Evolutionary conservation across 2,888 invertebrate species (phyloP), one percentile per base, ranked within the genome.

Genomic region (Matsumyia berberina): DNA sequence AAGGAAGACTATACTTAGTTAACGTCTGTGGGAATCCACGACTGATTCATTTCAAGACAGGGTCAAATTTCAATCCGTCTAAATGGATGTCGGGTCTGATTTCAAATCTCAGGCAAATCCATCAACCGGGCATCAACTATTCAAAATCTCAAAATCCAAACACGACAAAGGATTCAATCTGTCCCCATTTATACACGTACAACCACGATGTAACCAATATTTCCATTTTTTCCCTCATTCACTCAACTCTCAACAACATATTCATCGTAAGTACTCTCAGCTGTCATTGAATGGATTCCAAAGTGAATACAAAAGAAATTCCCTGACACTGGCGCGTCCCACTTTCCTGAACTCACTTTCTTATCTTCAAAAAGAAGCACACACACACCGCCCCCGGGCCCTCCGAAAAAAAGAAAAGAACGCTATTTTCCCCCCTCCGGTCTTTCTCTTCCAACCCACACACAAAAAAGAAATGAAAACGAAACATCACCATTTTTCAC

Each of bases 401-500:
- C 29, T 39, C 8, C n/a, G n/a, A 31, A 15, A n/a, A 17, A 37
- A 15, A 11, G 0, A 64, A 46, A 74, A 15, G 8, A 17, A 7
- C 24, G 24, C 24, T 24, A 1, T 4, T 24, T 24, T 24, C 24
- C 4, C 24, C 4, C 24, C 24, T 24, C 24, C 24, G 24, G 24
- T 4, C n/a, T n/a, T n/a, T n/a, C n/a, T n/a, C n/a, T n/a, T n/a
- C n/a, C n/a, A n/a, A n/a, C n/a, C n/a, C n/a, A n/a, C n/a, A n/a
- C n/a, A n/a, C n/a, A 64, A 31, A 62, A 35, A 15, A 39, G 46
- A 67, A 58, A 35, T 9, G 29, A 58, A 46, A 42, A 62, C 42
- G 49, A 69, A 67, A 80, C 46, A 46, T 69, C 53, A 69, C 19
- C 60, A 74, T 58, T 58, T 44, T 66, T 70, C 51, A 72, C 64